Conservation (phyloP, 2,888 invertebrate genomes). For the Cryptocephalus primarius region DNA sequence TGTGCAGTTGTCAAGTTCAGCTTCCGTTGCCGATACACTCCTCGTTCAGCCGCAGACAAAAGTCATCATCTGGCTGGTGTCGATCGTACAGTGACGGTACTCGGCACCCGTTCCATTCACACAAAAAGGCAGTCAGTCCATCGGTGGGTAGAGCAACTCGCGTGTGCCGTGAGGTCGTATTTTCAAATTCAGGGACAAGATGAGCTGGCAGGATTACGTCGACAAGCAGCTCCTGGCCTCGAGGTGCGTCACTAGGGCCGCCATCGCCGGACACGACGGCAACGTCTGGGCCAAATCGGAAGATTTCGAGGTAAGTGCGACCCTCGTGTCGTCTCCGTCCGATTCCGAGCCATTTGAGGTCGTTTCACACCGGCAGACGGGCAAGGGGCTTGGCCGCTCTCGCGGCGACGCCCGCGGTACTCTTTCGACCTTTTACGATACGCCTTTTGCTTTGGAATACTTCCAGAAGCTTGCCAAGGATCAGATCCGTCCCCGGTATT, state of each 20-base stretch:
- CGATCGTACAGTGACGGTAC: constrained; percentile 28
- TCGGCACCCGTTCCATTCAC: constrained; percentile 16
- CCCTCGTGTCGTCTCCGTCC: not conserved
- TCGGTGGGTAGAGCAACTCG: constrained; percentile 25
- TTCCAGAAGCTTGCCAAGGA: no score
- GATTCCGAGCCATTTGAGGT: not conserved
- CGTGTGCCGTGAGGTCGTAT: constrained; percentile 30
- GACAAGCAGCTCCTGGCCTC: constrained; percentile 94
- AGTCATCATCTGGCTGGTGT: constrained; percentile 26
- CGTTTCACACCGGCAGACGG: no score
- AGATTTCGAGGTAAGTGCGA: constrained; percentile 79
- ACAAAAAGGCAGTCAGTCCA: not conserved
- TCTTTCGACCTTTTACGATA: no score
- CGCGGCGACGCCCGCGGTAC: no score
- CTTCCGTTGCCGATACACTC: constrained; percentile 25
- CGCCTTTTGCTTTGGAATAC: no score
- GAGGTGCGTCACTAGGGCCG: constrained; percentile 88
- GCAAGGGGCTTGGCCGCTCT: constrained; percentile 20
- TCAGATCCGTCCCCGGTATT: no score
- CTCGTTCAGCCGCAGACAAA: constrained; percentile 20
- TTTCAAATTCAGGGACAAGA: constrained; percentile 41
- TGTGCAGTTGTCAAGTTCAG: constrained; percentile 25
- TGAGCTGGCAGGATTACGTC: constrained; percentile 98
- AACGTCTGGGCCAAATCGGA: constrained; percentile 92
- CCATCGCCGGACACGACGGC: constrained; percentile 91